phyloP scores from a whole-genome alignment of 2,888 invertebrate species.

The Caenorhabditis zanzibari region DNA sequence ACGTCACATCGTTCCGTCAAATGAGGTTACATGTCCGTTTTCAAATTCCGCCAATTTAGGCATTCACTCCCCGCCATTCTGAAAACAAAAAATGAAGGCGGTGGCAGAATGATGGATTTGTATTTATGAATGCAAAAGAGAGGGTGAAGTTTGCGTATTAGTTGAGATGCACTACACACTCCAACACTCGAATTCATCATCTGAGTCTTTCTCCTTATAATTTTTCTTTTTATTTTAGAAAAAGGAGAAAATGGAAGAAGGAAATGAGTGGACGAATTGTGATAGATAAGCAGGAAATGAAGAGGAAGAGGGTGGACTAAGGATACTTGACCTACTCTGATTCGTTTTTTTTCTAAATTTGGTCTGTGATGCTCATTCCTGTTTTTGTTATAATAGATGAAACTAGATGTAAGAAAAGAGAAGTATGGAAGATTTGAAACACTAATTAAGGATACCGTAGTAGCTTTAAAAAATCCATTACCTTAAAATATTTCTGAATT shows the following conservation, averaged over 20 bases:
- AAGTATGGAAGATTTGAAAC: too few relatives aligned
- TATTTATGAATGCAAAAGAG: slow-evolving; percentile 47
- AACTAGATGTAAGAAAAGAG: too few relatives aligned
- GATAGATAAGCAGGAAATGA: slow-evolving; percentile 24
- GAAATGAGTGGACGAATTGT: slow-evolving; percentile 23
- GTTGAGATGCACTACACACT: slow-evolving; percentile 46
- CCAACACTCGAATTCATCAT: slow-evolving; percentile 56
- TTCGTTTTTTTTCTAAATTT: background rate
- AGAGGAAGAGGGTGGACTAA: slow-evolving; percentile 29
- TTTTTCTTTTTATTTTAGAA: slow-evolving; percentile 27
- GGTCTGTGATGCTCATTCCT: background rate
- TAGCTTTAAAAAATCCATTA: too few relatives aligned
- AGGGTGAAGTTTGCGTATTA: slow-evolving; percentile 48
- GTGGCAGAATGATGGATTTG: slow-evolving; percentile 49
- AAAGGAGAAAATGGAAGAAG: slow-evolving; percentile 16
- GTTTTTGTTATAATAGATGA: background rate
- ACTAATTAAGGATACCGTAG: too few relatives aligned
- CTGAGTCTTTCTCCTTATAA: slow-evolving; percentile 16
- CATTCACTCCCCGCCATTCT: slow-evolving; percentile 15
- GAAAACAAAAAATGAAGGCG: slow-evolving; percentile 32
- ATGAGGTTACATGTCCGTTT: slow-evolving; percentile 34
- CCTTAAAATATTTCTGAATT: too few relatives aligned
- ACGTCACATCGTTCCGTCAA: slow-evolving; percentile 52
- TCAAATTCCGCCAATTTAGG: background rate
- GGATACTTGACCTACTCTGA: slow-evolving; percentile 31